These are phyloP conservation scores for Labeo catla DNA, from an alignment of 2,113 vertebrate species.

Conservation along the genomic window DNA sequence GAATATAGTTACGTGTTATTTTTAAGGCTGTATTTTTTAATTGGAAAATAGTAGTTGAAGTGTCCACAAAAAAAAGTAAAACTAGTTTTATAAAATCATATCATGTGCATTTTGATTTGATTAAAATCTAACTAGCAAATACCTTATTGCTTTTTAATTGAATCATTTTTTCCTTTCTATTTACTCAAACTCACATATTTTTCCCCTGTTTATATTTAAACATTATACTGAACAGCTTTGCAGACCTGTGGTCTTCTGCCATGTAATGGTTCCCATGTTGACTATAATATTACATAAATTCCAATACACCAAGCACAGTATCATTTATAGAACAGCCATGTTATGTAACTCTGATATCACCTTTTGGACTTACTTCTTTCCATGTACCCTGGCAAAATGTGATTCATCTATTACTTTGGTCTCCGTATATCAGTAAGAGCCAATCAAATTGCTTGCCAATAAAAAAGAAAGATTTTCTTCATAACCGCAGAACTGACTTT, in stretches of 20 bases:
- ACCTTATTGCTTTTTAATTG: background rate
- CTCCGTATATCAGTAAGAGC: background rate
- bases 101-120: background rate
- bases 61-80: background rate
- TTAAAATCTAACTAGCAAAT: background rate
- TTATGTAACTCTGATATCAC: slow-evolving; percentile 5
- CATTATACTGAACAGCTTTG: background rate
- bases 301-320: background rate
- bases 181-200: background rate
- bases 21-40: background rate
- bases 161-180: background rate
- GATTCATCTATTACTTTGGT: background rate
- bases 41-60: background rate
- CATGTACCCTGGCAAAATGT: background rate
- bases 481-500: background rate
- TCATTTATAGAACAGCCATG: slow-evolving; percentile 21
- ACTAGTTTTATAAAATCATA: too few relatives aligned
- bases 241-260: background rate
- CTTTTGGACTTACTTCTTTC: slow-evolving; percentile 19
- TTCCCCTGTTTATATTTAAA: background rate
- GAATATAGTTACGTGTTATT: background rate
- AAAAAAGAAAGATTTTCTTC: background rate
- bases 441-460: background rate
- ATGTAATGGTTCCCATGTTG: background rate
- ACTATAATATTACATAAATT: slow-evolving; percentile 5